Evolutionary conservation across 1,140 invertebrate genomes (phyloP).

Genomic region (Drosophila funebris): DNA sequence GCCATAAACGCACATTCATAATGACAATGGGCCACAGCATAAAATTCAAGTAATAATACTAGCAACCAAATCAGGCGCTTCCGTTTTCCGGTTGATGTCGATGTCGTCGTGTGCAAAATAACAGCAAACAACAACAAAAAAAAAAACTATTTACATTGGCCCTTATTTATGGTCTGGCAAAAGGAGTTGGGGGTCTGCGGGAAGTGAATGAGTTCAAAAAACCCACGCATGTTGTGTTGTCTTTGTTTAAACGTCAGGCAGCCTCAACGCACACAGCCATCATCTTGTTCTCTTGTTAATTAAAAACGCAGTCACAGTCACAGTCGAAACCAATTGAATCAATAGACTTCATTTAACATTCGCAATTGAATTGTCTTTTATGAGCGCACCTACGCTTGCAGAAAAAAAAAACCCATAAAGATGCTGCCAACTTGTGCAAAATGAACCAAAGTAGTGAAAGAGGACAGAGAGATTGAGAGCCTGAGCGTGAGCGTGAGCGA

Average conservation of each 20-base stretch:
- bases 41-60: constrained; percentile 53
- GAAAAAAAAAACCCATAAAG: not conserved
- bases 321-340: constrained; percentile 67
- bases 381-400: constrained; percentile 25
- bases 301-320: constrained; percentile 61
- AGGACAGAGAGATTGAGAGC: not conserved
- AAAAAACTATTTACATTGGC: constrained; percentile 23
- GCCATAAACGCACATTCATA: constrained; percentile 59
- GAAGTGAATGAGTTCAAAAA: constrained; percentile 44
- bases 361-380: constrained; percentile 49
- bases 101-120: constrained; percentile 25
- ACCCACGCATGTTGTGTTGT: constrained; percentile 38
- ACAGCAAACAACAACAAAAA: constrained; percentile 15
- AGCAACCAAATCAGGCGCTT: constrained; percentile 65
- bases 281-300: constrained; percentile 56
- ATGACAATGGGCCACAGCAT: constrained; percentile 54
- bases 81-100: constrained; percentile 62
- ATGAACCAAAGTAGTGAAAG: not conserved
- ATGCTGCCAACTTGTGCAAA: constrained; percentile 32
- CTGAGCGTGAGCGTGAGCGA: not conserved
- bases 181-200: not conserved
- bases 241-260: not conserved
- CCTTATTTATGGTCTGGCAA: constrained; percentile 19
- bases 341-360: constrained; percentile 56
- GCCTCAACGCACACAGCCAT: constrained; percentile 18